Base-by-base conservation (phyloP, 2,113 vertebrate genomes). In the Caranx ignobilis region DNA sequence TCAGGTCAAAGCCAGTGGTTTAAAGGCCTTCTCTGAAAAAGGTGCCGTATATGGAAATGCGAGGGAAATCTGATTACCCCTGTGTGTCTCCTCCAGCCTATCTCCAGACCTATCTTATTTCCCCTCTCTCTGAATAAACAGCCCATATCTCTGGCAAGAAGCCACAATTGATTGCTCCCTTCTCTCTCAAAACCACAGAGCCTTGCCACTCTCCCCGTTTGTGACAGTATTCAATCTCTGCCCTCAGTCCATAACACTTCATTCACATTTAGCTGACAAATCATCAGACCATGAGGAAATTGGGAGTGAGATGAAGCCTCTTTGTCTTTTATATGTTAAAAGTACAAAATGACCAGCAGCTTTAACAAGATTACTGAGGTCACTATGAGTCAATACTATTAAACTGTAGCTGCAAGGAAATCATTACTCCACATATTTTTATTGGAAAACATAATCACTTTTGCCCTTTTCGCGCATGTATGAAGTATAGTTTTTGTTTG, bases 41-140 rank as follows among this genome's bases (percentile, higher is more conserved):
- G 7, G 50, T 37, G 26, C 39, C 16, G 15, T 11, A 18, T 74
- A 77, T 77, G 73, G 77, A 75, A 72, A 47, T 74, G 77, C 71
- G 43, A 21, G 39, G 39, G 35, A 59, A 86, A 90, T 77, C 67
- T 70, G 88, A 88, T 90, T 86, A 79, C 67, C 64, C 75, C 67
- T 9, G 61, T 88, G 68, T 84, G 77, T 80, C 55, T 84, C 77
- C 83, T 89, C 55, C 69, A 71, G 76, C 71, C 78, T 87, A 83
- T 87, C 87, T 74, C 10, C 0, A 81, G 71, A 64, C 79, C 56
- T n/a, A 78, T 91, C 80, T 78, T 73, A 82, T 88, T 84, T 74
- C 73, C 62, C 67, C 73, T 74, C 82, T 80, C 84, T 78, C 62
- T 83, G 79, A 86, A 89, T 89, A 88, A 93, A 88, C 87, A 87